Evolutionary conservation across 2,113 vertebrate species (phyloP).

Genomic region (Oryzias curvinotus): DNA sequence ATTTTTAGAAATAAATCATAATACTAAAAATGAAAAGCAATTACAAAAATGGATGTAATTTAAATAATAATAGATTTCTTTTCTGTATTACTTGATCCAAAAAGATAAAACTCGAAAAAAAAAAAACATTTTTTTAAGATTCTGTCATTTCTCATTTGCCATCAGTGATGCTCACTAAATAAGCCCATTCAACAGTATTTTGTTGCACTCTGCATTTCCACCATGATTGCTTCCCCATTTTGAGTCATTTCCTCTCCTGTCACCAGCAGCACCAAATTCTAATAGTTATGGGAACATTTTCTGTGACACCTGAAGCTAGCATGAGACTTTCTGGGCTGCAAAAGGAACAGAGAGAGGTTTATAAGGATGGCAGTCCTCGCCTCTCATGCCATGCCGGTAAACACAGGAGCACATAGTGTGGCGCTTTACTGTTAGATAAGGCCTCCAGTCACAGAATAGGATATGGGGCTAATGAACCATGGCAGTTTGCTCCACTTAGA

Average conservation of each 20-base stretch:
- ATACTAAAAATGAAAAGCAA: too few species aligned
- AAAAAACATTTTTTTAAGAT: too few species aligned
- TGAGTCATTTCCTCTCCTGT: slow-evolving; percentile 50
- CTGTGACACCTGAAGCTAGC: slow-evolving; percentile 67
- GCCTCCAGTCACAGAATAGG: slow-evolving; percentile 55
- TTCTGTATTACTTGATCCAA: too few species aligned
- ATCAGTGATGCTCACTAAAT: neutral
- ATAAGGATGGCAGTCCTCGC: slow-evolving; percentile 73
- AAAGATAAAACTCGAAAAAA: too few species aligned
- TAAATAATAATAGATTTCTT: too few species aligned
- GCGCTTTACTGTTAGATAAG: slow-evolving; percentile 64
- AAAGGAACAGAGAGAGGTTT: slow-evolving; percentile 72
- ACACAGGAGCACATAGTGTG: slow-evolving; percentile 51
- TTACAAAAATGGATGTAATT: too few species aligned
- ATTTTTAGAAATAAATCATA: too few species aligned
- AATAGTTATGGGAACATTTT: slow-evolving; percentile 61
- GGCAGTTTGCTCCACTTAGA: slow-evolving; percentile 56
- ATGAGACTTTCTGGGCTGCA: slow-evolving; percentile 55
- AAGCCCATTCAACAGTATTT: neutral
- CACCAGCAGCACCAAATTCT: slow-evolving; percentile 45
- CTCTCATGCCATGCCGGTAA: slow-evolving; percentile 69
- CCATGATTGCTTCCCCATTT: slow-evolving; percentile 30
- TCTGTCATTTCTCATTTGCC: too few species aligned
- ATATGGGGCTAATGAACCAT: slow-evolving; percentile 41
- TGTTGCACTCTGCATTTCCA: slow-evolving; percentile 5